Evolutionary conservation across 2,888 invertebrate species (phyloP), one percentile per base, ranked within the genome.

Genomic region (Acrobasis suavella): DNA sequence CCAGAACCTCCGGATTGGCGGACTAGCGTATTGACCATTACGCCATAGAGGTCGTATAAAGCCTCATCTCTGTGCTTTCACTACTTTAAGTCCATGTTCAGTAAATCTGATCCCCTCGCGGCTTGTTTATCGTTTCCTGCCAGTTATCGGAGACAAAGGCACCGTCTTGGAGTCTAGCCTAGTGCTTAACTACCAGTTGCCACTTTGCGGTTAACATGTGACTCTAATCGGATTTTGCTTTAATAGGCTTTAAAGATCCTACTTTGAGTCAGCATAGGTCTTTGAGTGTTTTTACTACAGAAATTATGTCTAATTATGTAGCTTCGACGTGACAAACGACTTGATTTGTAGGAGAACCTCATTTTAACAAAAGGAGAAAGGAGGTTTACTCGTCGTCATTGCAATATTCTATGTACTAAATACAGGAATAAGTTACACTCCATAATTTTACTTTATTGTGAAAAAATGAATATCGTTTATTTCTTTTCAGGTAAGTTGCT

Each of bases 111-210:
- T 89, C 80, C 83, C 82, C 84, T 88, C 82, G 78, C 80, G 83
- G 82, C 82, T 78, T 77, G 77, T 82, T 85, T 85, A 84, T 85
- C 82, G 79, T 81, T 87, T 88, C 87, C 89, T 85, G 83, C 82
- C 84, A 64, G 80, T 71, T 84, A 84, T 84, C 82, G 76, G 72
- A 75, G 74, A 81, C 83, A 83, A 86, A 86, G 81, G 81, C 66
- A 77, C 83, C 84, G 83, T 76, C 82, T 68, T 65, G 12, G 69
- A 56, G 56, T 39, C 55, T 55, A 39, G 55, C 46, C 42, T 56
- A 42, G 22, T 56, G 56, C 56, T 22, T 56, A 56, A 42, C 66
- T 68, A 46, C 46, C n/a, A 46, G 68, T 60, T 62, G 22, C 49
- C 54, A 50, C 37, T 50, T 50, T 62, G 22, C 37, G 50, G 32